Base-by-base conservation (phyloP, 2,888 invertebrate genomes). In the Drosophila paracracens region DNA sequence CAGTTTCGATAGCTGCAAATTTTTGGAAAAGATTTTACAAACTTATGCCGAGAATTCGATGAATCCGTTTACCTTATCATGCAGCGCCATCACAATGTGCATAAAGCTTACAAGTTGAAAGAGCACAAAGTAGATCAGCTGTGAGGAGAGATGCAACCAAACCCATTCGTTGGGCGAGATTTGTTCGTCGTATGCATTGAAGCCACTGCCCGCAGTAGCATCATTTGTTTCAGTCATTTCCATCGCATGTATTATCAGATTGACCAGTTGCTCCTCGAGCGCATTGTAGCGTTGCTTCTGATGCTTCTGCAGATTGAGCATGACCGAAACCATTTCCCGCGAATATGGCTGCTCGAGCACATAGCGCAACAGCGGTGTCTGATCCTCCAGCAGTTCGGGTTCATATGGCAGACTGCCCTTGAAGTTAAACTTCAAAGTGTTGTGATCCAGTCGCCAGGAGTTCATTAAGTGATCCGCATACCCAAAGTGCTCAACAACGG, bases 261-360 rank as follows among this genome's bases (percentile, higher is more conserved):
- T 97, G 0, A 99, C 98, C 50, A 99, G 93, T 92, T 98, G 98
- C 87, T 99, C 98, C 92, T 99, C 99, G 52, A 99, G 93, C 0
- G 97, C 97, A 70, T 96, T 95, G 92, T 98, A 98, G 25, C 97
- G 94, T 91, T 97, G 96, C 89, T 98, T 98, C 81, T 96, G 96
- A 94, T 98, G 98, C 92, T 98, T 98, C 91, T 98, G 98, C 29
- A 99, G 94, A 50, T 98, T 98, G 25, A 99, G 94, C 97, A 99
- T 98, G 4, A 97, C 97, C 85, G 98, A 98, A 82, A 99, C 97
- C 97, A 99, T 98, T 91, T 99, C 99, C 79, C 98, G 94, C 2
- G 98, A 98, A 92, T 99, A 99, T 0, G 98, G 98, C 92, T 99
- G 99, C 90, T 98, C 97, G 18, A 99, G 93, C 33, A 99, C 98